Base-by-base conservation (phyloP, 2,888 invertebrate genomes). In the Drosophila helvetica region DNA sequence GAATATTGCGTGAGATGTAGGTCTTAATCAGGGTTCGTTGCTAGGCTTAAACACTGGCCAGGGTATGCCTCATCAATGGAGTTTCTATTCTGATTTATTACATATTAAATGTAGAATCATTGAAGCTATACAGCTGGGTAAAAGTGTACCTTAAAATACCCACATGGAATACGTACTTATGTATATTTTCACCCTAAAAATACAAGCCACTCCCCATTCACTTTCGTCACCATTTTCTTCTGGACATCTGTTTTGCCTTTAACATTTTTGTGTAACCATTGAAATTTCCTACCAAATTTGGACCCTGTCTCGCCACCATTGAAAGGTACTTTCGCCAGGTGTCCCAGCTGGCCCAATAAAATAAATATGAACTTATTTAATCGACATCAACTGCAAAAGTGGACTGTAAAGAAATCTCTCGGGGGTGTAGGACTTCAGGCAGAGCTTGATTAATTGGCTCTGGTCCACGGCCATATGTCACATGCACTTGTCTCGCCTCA, bases 371-470 rank as follows among this genome's bases (percentile, higher is more conserved):
- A 42, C 19, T 66, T 48, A 50, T 69, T 33, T 48, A 57, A 42
- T 25, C 18, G 30, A 4, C 48, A 7, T 33, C 43, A 7, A 7
- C 22, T n/a, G 38, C 33, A 3, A 33, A 4, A 4, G 12, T 33
- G 33, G 12, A 33, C 12, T 12, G 38, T 12, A 6, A 15, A 7
- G n/a, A n/a, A 6, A 7, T 38, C 38, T 38, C 38, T 38, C 22
- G 6, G 6, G 9, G 8, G n/a, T 18, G 3, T 48, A 50, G 68
- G 48, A 43, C 69, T 25, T 38, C 25, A 68, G 33, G 57, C 42
- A 56, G 30, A 56, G 30, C 30, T 18, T 48, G 17, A 43, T 30
- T 66, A 66, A 66, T 68, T 50, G 66, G 56, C 46, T n/a, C 22
- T 33, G 19, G 18, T 30, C 18, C 18, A 1, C 30, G 33, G 48